Evolutionary conservation across 1,140 invertebrate species (phyloP).

Genomic region (Saccostrea glomerata): DNA sequence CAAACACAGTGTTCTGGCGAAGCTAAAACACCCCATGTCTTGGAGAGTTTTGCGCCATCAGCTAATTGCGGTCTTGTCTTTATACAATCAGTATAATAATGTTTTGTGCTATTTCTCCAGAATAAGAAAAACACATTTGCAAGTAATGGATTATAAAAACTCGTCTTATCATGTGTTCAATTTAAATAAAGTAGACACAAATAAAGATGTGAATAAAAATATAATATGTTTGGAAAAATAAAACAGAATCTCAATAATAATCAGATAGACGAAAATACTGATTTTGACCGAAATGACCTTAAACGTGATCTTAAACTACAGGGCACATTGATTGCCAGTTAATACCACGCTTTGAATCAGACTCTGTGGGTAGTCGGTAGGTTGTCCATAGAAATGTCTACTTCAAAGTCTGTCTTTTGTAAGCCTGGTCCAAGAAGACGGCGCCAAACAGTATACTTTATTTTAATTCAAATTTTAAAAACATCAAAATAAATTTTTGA

Average conservation of each 20-base stretch:
- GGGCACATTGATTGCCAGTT: no score
- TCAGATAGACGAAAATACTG: background rate
- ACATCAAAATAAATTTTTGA: no score
- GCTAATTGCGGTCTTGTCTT: background rate
- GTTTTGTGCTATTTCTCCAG: background rate
- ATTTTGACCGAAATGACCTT: background rate
- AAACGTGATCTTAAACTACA: no score
- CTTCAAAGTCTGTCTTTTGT: no score
- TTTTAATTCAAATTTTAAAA: no score
- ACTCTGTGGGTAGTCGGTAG: no score
- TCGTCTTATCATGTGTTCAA: background rate
- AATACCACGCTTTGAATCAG: no score
- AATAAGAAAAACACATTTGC: background rate
- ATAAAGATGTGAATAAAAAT: background rate
- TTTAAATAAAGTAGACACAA: background rate
- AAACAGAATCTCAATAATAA: background rate
- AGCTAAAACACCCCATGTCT: background rate
- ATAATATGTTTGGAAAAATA: background rate
- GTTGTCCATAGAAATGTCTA: no score
- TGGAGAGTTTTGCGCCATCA: conserved; percentile 22
- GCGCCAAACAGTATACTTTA: no score
- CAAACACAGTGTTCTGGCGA: background rate
- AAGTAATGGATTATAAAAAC: background rate
- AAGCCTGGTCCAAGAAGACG: no score
- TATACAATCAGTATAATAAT: background rate